A percentile compares a stretch with the other conserved stretches of the same genome.
phyloP scores from a whole-genome alignment of 2,888 invertebrate genomes.

The Diloba caeruleocephala region DNA sequence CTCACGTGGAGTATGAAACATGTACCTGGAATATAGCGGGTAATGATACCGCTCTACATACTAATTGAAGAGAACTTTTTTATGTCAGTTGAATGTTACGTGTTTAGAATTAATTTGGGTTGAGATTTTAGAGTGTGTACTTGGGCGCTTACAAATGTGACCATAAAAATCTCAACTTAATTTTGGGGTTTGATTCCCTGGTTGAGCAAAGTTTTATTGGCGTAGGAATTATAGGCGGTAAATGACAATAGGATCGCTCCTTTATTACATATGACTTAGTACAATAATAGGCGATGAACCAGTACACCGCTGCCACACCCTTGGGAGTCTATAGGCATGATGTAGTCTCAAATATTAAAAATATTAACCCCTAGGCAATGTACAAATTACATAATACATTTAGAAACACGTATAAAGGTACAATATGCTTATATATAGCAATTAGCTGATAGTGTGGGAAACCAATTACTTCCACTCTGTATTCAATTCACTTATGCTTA shows the following conservation, averaged over 20 bases:
- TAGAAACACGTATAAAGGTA: background rate
- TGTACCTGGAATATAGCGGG: constrained; percentile 50
- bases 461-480: constrained; percentile 1
- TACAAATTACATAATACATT: background rate
- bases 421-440: background rate
- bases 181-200: too few relatives aligned
- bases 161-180: constrained; percentile 5
- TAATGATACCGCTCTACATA: constrained; percentile 40
- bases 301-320: too few relatives aligned
- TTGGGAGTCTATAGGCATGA: too few relatives aligned
- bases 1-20: constrained; percentile 39
- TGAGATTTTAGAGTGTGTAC: constrained; percentile 15
- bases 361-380: constrained; percentile 1
- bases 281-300: too few relatives aligned
- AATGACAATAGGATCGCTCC: too few relatives aligned
- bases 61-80: constrained; percentile 34
- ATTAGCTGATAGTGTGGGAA: constrained; percentile 9
- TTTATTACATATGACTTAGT: too few relatives aligned
- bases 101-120: constrained; percentile 21
- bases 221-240: too few relatives aligned
- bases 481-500: constrained; percentile 19
- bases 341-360: too few relatives aligned
- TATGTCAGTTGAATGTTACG: constrained; percentile 19
- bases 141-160: constrained; percentile 2
- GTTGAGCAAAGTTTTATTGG: too few relatives aligned